Base-by-base conservation (phyloP, 2,888 invertebrate species). In the Dryadula phaetusa region DNA sequence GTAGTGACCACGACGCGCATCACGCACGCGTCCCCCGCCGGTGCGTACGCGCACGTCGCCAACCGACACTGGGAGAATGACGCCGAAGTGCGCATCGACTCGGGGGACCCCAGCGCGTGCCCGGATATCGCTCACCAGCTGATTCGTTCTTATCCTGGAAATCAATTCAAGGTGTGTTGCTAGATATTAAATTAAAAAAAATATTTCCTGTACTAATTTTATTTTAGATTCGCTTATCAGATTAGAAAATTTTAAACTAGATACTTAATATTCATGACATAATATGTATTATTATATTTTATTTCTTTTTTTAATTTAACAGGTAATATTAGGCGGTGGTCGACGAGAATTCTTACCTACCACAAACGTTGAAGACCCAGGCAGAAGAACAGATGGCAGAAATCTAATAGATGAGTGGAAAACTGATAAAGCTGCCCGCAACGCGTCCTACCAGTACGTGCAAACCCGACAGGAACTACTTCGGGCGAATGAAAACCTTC, bases 11-110 rank as follows among this genome's bases (percentile, higher is more conserved):
- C 95, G 0, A 95, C 96, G 0, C 92, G 96, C 62, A 90, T 97
- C 0, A 97, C 97, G 0, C 96, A 97, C 82, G 97, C 96, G 0
- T 96, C 96, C 2, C 96, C 96, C 0, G 94, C 95, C 0, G 94
- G 94, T 0, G 86, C 93, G 0, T 96, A 94, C 79, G 96, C 96
- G 0, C 94, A 95, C 77, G 86, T 89, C 0, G 94, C 95, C 0
- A 87, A 94, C 70, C 93, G 96, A 0, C 84, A 94, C 71, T 96
- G 96, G 94, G 96, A 96, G 83, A 93, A 90, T 75, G 95, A 96
- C 79, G 85, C 79, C 0, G 91, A 94, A 37, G 88, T 95, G 5
- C 70, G 77, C 0, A 72, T 72, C 0, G 83, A 78, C 12, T 87
- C 90, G 0, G 78, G 84, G 37, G 90, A 94, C 74, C 84, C 93